Conservation (phyloP, 2,797 vertebrate species). For the Ceyx erithaca region DNA sequence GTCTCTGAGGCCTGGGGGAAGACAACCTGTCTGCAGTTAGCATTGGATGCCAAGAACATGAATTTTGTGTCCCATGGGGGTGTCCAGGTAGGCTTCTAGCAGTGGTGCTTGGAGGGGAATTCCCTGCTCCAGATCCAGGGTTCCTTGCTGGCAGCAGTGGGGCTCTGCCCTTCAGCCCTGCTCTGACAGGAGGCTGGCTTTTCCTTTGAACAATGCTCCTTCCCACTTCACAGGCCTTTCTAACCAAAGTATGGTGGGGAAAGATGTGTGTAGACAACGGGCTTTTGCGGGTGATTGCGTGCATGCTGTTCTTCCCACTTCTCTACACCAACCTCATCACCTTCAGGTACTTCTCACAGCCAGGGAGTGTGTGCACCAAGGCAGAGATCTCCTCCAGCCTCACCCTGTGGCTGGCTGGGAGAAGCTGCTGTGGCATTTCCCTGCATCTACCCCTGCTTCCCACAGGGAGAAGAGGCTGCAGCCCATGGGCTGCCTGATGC, state of each 20-base stretch:
- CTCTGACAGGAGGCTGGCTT: fast-evolving
- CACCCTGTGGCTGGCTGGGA: fast-evolving
- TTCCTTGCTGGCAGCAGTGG: fast-evolving
- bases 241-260: conserved; percentile 97
- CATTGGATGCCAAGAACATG: conserved; percentile 90
- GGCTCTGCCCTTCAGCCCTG: not conserved
- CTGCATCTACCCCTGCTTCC: not conserved
- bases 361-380: fast-evolving
- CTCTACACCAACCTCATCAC: conserved; percentile 85
- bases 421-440: fast-evolving
- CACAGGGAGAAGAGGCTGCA: conserved; percentile 66
- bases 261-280: conserved; percentile 88
- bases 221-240: conserved; percentile 82
- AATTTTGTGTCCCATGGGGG: conserved; percentile 92
- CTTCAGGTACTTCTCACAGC: conserved; percentile 76
- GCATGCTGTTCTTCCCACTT: conserved; percentile 89
- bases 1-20: conserved; percentile 90
- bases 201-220: not conserved
- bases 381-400: not conserved
- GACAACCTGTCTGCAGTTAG: conserved; percentile 90
- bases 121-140: too few relatives aligned
- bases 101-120: not conserved
- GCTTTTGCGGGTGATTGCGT: conserved; percentile 85
- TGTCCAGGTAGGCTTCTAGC: conserved; percentile 76
- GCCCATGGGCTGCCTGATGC: conserved; percentile 66